Conservation (phyloP, 1,140 invertebrate species). For the Ceratosolen solmsi region DNA sequence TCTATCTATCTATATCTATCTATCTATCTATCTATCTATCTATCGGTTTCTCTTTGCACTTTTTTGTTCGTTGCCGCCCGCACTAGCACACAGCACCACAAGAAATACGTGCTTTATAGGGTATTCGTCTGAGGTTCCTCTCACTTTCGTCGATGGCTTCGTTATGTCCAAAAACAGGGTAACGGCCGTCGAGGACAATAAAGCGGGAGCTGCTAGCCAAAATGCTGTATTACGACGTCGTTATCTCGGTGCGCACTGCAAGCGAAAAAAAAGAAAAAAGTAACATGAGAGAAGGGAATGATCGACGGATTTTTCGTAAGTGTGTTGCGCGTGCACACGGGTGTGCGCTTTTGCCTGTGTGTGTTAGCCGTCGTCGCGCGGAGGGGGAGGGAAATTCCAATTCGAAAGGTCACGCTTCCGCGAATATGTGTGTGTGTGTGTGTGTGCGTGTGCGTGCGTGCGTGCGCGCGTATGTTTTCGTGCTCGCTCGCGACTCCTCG, state of each 20-base stretch:
- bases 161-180: neutral
- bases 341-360: neutral
- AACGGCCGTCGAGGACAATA: constrained; percentile 5
- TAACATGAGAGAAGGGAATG: constrained; percentile 23
- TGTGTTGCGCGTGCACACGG: neutral
- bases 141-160: neutral
- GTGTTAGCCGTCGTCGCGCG: neutral
- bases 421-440: neutral
- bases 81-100: constrained; percentile 5
- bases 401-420: constrained; percentile 52
- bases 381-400: constrained; percentile 40
- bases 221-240: neutral
- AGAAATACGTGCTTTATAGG: neutral
- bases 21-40: neutral
- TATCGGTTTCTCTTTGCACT: neutral
- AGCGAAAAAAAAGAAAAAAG: constrained; percentile 5
- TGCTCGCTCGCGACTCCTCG: neutral
- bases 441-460: neutral
- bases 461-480: no score
- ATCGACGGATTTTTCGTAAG: constrained; percentile 13
- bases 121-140: neutral
- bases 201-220: neutral
- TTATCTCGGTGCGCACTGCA: constrained; percentile 36
- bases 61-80: neutral
- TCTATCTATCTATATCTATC: no score